phyloP scores from a whole-genome alignment of 2,113 vertebrate genomes.

The Loxodonta africana region DNA sequence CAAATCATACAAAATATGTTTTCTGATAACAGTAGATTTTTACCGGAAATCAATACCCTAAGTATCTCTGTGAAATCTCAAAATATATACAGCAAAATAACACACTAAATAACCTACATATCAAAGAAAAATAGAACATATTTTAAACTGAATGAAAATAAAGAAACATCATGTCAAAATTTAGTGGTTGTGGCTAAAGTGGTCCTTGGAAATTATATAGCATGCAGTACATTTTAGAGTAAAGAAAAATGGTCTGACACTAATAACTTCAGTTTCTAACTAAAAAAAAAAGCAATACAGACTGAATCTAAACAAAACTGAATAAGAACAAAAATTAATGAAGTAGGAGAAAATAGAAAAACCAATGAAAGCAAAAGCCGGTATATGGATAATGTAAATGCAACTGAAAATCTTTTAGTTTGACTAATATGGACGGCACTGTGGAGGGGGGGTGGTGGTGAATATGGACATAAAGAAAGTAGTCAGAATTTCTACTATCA shows the following conservation, averaged over 20 bases:
- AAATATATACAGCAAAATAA: not conserved
- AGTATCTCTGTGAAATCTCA: not conserved
- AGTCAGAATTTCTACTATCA: not conserved
- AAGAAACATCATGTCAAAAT: not conserved
- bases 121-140: not conserved
- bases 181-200: not conserved
- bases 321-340: not conserved
- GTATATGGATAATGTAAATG: not conserved
- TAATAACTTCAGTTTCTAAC: not conserved
- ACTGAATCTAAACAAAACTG: not conserved
- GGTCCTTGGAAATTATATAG: not conserved
- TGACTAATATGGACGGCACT: not conserved
- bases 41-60: not conserved
- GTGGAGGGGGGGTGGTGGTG: too few relatives aligned
- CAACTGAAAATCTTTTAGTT: not conserved
- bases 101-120: not conserved
- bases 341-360: not conserved
- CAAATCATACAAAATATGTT: not conserved
- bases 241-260: not conserved
- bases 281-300: not conserved
- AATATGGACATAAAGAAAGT: not conserved
- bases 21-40: not conserved
- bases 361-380: not conserved
- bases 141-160: not conserved
- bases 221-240: too few relatives aligned